Evolutionary conservation across 2,113 vertebrate species (phyloP).

Genomic region (Perognathus longimembris): DNA sequence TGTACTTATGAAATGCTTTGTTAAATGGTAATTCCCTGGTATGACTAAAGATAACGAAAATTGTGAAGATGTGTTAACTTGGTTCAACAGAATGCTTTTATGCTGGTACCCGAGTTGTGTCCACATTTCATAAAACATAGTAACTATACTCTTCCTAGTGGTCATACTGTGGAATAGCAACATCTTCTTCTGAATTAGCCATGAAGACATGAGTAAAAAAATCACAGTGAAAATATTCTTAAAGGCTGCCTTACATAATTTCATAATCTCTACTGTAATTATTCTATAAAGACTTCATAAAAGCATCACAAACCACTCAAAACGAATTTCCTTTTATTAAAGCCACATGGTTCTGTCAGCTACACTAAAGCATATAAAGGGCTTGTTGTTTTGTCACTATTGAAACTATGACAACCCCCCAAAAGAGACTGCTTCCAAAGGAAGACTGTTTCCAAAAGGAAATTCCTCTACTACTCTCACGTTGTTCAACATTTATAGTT

Average conservation of each 20-base stretch:
- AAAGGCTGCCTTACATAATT: background rate
- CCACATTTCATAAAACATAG: constrained; percentile 24
- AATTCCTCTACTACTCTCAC: background rate
- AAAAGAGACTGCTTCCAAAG: background rate
- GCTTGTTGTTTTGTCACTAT: constrained; percentile 27
- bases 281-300: background rate
- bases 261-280: background rate
- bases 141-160: constrained; percentile 28
- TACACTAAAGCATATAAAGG: background rate
- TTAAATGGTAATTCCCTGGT: too few relatives aligned
- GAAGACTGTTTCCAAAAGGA: constrained; percentile 50
- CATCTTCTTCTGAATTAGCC: background rate
- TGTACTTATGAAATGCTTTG: too few relatives aligned
- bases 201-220: background rate
- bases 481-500: background rate
- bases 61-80: background rate
- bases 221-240: background rate
- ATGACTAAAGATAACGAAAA: too few relatives aligned
- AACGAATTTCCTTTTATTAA: constrained; percentile 21
- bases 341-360: background rate
- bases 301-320: background rate
- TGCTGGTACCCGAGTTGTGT: background rate
- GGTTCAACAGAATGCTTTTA: constrained; percentile 3
- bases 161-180: constrained; percentile 23
- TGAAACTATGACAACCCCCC: constrained; percentile 21